phyloP scores from a whole-genome alignment of 92 coral and sea anemone genomes.

The Zoanthus solanderi region DNA sequence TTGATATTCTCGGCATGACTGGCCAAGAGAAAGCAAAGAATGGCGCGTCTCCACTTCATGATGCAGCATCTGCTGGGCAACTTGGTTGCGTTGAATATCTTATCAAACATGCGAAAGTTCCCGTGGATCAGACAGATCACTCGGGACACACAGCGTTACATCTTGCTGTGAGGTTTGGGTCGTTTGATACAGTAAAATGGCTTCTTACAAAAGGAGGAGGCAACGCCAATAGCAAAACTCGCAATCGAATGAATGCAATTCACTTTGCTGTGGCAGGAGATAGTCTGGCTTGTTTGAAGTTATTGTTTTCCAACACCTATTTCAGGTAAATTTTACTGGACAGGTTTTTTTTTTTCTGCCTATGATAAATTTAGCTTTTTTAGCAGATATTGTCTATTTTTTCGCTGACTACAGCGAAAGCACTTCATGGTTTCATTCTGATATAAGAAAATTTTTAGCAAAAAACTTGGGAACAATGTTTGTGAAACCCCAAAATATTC shows the following conservation, averaged over 20 bases:
- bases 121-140: conserved; percentile 67
- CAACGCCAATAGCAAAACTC: conserved; percentile 69
- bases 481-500: too few species aligned
- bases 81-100: conserved; percentile 79
- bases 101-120: conserved; percentile 60
- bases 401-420: too few species aligned
- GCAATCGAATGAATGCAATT: conserved; percentile 80
- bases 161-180: conserved; percentile 81
- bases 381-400: too few species aligned
- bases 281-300: conserved; percentile 69
- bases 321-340: conserved; percentile 46
- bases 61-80: conserved; percentile 85
- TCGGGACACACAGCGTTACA: conserved; percentile 89
- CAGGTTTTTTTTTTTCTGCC: too few species aligned
- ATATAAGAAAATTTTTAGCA: too few species aligned
- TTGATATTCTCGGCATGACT: conserved; percentile 74
- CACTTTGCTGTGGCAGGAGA: conserved; percentile 92
- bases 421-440: too few species aligned
- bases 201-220: conserved; percentile 67
- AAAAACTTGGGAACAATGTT: too few species aligned
- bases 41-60: conserved; percentile 86
- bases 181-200: conserved; percentile 82
- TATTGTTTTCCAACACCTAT: conserved; percentile 67
- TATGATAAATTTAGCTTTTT: too few species aligned
- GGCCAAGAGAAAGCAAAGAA: conserved; percentile 68